phyloP scores from a whole-genome alignment of 1,140 invertebrate species.

The Zaprionus taronus region DNA sequence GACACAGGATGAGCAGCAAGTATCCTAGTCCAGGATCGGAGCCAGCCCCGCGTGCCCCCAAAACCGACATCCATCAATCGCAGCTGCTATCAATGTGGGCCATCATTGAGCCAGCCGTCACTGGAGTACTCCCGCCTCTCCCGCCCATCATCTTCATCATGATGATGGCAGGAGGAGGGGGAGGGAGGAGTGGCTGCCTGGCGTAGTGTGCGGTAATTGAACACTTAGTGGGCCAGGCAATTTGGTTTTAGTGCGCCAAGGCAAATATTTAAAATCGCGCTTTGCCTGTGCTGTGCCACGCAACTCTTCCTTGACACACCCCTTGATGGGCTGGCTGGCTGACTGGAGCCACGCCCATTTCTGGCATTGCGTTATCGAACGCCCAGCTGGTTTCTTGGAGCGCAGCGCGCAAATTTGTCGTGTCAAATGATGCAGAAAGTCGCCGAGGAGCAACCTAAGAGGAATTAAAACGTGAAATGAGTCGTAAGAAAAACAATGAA shows the following conservation, averaged over 20 bases:
- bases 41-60: neutral
- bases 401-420: slow-evolving; percentile 73
- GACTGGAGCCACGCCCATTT: slow-evolving; percentile 17
- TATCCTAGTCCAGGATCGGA: neutral
- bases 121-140: slow-evolving; percentile 33
- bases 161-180: neutral
- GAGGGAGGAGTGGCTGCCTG: slow-evolving; percentile 16
- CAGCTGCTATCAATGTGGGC: slow-evolving; percentile 80
- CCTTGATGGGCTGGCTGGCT: neutral
- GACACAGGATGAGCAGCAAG: slow-evolving; percentile 39
- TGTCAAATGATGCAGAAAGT: slow-evolving; percentile 80
- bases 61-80: slow-evolving; percentile 63
- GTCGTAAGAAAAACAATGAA: slow-evolving; percentile 83
- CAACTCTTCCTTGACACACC: slow-evolving; percentile 24
- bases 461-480: slow-evolving; percentile 83
- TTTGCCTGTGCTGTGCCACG: neutral
- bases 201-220: slow-evolving; percentile 66
- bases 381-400: slow-evolving; percentile 55
- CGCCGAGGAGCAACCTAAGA: slow-evolving; percentile 54
- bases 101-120: slow-evolving; percentile 47
- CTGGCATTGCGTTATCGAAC: slow-evolving; percentile 23
- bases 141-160: slow-evolving; percentile 31
- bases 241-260: slow-evolving; percentile 67
- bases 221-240: slow-evolving; percentile 75
- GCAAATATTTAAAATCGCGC: slow-evolving; percentile 71